These are phyloP conservation scores for Tetrao urogallus DNA, from an alignment of 2,113 vertebrate species.

Conservation along the genomic window DNA sequence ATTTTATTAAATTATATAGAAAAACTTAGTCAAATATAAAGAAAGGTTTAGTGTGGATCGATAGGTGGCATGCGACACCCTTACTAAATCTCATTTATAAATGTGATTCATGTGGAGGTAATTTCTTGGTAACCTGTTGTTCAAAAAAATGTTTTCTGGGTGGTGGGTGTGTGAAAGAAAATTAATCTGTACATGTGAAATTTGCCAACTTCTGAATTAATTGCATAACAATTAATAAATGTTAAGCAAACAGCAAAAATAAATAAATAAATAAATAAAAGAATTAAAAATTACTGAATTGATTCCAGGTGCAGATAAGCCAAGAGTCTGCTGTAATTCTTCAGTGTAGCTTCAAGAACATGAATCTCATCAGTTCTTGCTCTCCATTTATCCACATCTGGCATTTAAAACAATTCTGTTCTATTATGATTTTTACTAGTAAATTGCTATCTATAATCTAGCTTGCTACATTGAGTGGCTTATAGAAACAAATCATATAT, in stretches of 20 bases:
- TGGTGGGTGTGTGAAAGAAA: constrained; percentile 75
- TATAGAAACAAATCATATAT: constrained; percentile 70
- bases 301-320: constrained; percentile 73
- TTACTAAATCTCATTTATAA: constrained; percentile 60
- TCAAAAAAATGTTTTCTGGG: constrained; percentile 40
- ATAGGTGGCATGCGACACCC: constrained; percentile 65
- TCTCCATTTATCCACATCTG: constrained; percentile 40
- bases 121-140: constrained; percentile 70
- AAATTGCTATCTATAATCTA: constrained; percentile 67
- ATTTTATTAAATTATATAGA: constrained; percentile 42
- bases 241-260: constrained; percentile 75
- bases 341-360: constrained; percentile 36
- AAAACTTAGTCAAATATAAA: constrained; percentile 38
- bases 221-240: constrained; percentile 79
- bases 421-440: constrained; percentile 76
- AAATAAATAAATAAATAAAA: constrained; percentile 46
- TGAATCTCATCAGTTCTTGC: background rate
- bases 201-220: constrained; percentile 79
- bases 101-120: constrained; percentile 72
- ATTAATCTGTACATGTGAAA: constrained; percentile 77
- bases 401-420: constrained; percentile 61
- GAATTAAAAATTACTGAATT: constrained; percentile 81
- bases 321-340: constrained; percentile 61
- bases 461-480: constrained; percentile 52
- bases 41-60: constrained; percentile 57